These are phyloP conservation scores for Pollenia angustigena DNA, from an alignment of 2,888 invertebrate species.

Conservation along the genomic window DNA sequence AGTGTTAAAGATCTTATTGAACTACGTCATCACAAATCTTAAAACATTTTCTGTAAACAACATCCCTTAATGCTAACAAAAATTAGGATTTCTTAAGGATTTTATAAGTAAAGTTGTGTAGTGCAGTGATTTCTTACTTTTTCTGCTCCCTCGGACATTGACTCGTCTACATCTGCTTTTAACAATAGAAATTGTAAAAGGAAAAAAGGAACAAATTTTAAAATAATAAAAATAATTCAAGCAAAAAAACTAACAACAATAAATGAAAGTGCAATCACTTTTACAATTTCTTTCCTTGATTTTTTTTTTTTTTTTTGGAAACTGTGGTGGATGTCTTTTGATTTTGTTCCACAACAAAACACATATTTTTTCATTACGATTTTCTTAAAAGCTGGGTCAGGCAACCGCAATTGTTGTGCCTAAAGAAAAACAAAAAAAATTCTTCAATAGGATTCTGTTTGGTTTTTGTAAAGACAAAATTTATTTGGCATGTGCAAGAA, in stretches of 20 bases:
- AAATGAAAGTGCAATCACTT: constrained; percentile 32
- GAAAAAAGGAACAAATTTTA: constrained; percentile 52
- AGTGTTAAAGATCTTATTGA: constrained; percentile 71
- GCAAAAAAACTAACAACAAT: constrained; percentile 56
- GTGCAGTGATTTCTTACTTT: constrained; percentile 54
- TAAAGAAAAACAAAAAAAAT: background rate
- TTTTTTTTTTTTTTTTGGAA: constrained; percentile 12
- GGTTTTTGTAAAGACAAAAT: constrained; percentile 57
- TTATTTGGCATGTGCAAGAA: constrained; percentile 79
- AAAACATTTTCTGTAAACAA: constrained; percentile 19
- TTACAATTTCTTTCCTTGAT: constrained; percentile 18
- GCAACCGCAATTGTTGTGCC: constrained; percentile 80
- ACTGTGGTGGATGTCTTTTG: constrained; percentile 69
- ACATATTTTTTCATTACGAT: constrained; percentile 46
- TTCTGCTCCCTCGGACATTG: constrained; percentile 79
- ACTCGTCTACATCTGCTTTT: constrained; percentile 80
- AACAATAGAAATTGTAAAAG: background rate
- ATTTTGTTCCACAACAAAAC: constrained; percentile 58
- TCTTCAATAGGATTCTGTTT: constrained; percentile 32
- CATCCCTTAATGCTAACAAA: constrained; percentile 36
- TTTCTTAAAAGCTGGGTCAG: constrained; percentile 73
- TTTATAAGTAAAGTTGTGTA: constrained; percentile 30
- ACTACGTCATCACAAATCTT: constrained; percentile 64
- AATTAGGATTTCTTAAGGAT: constrained; percentile 36
- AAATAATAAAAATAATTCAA: constrained; percentile 65